These are phyloP conservation scores for Melanostoma scalare DNA, from an alignment of 2,888 invertebrate genomes.

Conservation along the genomic window DNA sequence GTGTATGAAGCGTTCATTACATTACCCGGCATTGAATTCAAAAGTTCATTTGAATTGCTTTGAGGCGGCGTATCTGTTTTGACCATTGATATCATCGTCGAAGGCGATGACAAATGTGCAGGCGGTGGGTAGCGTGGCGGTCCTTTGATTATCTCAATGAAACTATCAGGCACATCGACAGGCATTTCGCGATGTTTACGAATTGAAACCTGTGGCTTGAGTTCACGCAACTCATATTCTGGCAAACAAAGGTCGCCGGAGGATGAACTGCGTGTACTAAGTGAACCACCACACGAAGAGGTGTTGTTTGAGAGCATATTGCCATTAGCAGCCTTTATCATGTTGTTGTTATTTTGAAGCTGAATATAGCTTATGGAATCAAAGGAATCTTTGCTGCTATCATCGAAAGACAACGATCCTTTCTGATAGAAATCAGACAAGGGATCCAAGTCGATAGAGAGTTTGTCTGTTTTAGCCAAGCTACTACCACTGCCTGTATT, in stretches of 20 bases:
- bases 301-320: constrained; percentile 66
- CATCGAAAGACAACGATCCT: constrained; percentile 78
- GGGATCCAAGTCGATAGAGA: constrained; percentile 76
- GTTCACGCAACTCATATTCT: constrained; percentile 78
- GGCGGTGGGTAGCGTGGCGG: constrained; percentile 87
- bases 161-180: constrained; percentile 94
- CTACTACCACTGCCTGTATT: constrained; percentile 32
- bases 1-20: constrained; percentile 56
- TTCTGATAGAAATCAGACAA: constrained; percentile 78
- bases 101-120: constrained; percentile 79
- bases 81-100: constrained; percentile 78
- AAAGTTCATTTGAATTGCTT: constrained; percentile 62
- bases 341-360: constrained; percentile 75
- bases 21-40: constrained; percentile 52
- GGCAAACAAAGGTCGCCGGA: constrained; percentile 78
- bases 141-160: constrained; percentile 91
- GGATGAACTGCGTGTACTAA: constrained; percentile 77
- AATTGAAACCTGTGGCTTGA: constrained; percentile 68
- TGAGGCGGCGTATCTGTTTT: constrained; percentile 77
- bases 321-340: constrained; percentile 58
- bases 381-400: constrained; percentile 80
- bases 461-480: constrained; percentile 38
- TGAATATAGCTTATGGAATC: constrained; percentile 81
- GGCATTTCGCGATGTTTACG: constrained; percentile 86
- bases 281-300: constrained; percentile 75